A percentile compares a stretch with the other conserved stretches of the same genome.
Evolutionary conservation across 2,797 vertebrate species (phyloP).

Genomic region (Manis crassicaudata): DNA sequence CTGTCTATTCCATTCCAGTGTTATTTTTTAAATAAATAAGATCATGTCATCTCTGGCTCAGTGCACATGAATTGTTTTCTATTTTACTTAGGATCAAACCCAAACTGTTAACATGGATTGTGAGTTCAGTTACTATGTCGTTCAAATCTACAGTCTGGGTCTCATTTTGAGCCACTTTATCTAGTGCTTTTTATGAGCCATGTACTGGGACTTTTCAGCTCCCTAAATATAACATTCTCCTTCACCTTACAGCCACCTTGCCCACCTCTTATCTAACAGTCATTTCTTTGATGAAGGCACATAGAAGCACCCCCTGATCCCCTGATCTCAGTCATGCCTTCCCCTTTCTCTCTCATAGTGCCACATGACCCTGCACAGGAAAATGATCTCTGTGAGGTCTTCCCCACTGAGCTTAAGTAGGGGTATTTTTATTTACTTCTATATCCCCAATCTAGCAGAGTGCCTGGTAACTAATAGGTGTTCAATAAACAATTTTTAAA

Average conservation of each 20-base stretch:
- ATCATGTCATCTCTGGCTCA: not conserved
- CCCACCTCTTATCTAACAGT: not conserved
- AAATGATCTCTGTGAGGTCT: not conserved
- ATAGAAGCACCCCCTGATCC: not conserved
- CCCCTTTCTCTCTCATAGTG: not conserved
- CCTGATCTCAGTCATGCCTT: not conserved
- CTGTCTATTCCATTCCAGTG: not conserved
- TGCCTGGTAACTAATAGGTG: not conserved
- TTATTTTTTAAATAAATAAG: constrained; percentile 20
- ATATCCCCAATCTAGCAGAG: not conserved
- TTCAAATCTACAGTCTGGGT: not conserved
- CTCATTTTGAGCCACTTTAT: not conserved
- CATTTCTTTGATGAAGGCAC: not conserved
- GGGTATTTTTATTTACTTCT: not conserved
- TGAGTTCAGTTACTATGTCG: not conserved
- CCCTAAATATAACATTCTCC: not conserved
- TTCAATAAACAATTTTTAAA: not conserved
- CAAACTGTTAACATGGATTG: not conserved
- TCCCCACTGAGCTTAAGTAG: not conserved
- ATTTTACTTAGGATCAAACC: not conserved
- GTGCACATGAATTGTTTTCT: not conserved
- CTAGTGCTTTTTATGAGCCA: not conserved
- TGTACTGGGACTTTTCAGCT: not conserved
- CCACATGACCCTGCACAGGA: not conserved
- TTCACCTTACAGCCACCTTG: not conserved